Conservation (phyloP, 2,113 vertebrate species). For the Serilophus lunatus region DNA sequence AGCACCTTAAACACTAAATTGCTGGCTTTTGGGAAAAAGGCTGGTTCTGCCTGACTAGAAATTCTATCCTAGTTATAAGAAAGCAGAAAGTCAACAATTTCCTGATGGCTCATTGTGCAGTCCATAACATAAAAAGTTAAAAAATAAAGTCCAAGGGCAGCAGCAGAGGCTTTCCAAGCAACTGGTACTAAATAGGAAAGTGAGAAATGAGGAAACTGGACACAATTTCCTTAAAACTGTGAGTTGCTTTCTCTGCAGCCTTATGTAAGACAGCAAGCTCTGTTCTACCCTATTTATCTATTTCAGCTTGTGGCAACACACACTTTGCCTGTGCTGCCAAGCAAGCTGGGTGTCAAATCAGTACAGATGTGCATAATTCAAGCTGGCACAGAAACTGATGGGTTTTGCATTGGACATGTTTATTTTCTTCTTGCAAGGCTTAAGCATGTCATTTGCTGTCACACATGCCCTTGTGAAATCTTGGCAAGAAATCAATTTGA, state of each 20-base stretch:
- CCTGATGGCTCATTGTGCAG: background rate
- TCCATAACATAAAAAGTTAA: accelerated
- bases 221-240: background rate
- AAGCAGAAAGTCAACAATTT: background rate
- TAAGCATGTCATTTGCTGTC: slow-evolving; percentile 73
- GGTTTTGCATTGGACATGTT: slow-evolving; percentile 69
- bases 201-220: background rate
- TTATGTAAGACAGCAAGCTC: background rate
- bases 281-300: slow-evolving; percentile 29
- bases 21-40: background rate
- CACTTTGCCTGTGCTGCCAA: slow-evolving; percentile 27
- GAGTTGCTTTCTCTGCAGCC: background rate
- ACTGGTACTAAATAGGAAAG: background rate
- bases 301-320: slow-evolving; percentile 53
- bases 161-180: background rate
- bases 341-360: slow-evolving; percentile 62
- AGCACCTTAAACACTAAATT: accelerated
- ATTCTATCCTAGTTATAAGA: accelerated
- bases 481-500: slow-evolving; percentile 79
- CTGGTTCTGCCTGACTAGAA: background rate
- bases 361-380: slow-evolving; percentile 70
- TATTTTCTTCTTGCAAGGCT: slow-evolving; percentile 73
- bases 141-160: background rate
- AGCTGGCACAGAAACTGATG: slow-evolving; percentile 69
- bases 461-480: slow-evolving; percentile 73